These are phyloP conservation scores for Procambarus virginalis DNA, from an alignment of 1,140 invertebrate genomes.

Conservation along the genomic window DNA sequence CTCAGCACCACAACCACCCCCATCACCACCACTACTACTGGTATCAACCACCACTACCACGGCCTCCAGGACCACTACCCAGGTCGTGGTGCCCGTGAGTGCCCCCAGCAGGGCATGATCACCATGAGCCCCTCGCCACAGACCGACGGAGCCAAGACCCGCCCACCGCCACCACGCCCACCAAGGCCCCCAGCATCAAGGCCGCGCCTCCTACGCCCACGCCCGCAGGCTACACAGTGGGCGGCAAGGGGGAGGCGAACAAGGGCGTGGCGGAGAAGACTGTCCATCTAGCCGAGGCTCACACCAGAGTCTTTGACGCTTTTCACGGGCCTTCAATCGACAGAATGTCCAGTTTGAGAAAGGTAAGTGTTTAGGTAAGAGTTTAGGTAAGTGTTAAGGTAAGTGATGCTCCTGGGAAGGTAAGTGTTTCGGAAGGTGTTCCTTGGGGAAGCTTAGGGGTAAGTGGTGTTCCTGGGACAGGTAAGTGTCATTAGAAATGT, in stretches of 20 bases:
- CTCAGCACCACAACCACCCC: neutral
- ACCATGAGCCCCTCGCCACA: constrained; percentile 45
- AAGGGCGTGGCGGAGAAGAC: constrained; percentile 30
- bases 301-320: constrained; percentile 51
- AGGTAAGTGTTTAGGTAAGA: constrained; percentile 33
- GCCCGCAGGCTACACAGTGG: neutral
- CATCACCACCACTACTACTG: neutral
- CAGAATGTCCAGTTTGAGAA: constrained; percentile 65
- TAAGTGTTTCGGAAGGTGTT: neutral
- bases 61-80: neutral
- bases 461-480: too few species aligned
- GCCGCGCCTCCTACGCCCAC: constrained; percentile 14
- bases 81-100: neutral
- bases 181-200: neutral
- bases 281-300: constrained; percentile 41
- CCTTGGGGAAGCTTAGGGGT: neutral
- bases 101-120: constrained; percentile 33
- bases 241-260: neutral
- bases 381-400: too few species aligned
- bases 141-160: constrained; percentile 21
- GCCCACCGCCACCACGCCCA: neutral
- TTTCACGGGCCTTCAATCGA: constrained; percentile 57
- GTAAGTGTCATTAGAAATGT: too few species aligned
- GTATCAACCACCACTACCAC: too few species aligned
- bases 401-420: neutral